Percentiles rank a stretch among this genome's conserved stretches.
phyloP scores from a whole-genome alignment of 1,140 invertebrate species.

The Danaus melanippus region DNA sequence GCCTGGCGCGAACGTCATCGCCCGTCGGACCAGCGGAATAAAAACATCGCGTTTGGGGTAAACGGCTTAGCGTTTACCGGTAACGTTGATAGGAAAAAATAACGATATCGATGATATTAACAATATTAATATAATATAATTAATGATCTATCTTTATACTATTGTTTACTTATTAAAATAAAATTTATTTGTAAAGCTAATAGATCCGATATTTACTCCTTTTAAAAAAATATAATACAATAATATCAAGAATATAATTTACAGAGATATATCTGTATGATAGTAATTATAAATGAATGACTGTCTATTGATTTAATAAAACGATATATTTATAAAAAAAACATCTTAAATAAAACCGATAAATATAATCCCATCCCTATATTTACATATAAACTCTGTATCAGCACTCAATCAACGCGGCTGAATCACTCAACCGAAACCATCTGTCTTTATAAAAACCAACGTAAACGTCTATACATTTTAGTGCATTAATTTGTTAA shows the following conservation, averaged over 20 bases:
- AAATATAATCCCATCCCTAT: conserved; percentile 28
- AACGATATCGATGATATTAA: too few species aligned
- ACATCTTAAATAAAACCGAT: conserved; percentile 9
- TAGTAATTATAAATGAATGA: conserved; percentile 15
- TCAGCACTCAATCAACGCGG: conserved; percentile 60
- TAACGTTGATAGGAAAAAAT: too few species aligned
- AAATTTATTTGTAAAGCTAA: too few species aligned
- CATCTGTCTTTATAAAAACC: conserved; percentile 64
- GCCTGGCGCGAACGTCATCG: conserved; percentile 37
- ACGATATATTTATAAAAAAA: conserved; percentile 24
- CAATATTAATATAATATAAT: too few species aligned
- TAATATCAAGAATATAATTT: too few species aligned
- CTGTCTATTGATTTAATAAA: conserved; percentile 15
- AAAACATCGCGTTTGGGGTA: conserved; percentile 42
- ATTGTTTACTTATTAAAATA: too few species aligned
- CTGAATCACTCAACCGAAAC: conserved; percentile 60
- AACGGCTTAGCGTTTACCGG: conserved; percentile 33
- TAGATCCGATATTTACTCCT: too few species aligned
- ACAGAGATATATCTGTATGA: too few species aligned
- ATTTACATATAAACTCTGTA: conserved; percentile 67
- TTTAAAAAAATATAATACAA: too few species aligned
- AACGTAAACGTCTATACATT: conserved; percentile 54
- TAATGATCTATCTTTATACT: too few species aligned
- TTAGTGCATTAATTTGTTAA: conserved; percentile 60
- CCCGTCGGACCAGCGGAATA: conserved; percentile 28